A percentile compares a stretch with the other conserved stretches of the same genome.
Evolutionary conservation across 2,113 vertebrate genomes (phyloP).

Genomic region (Urocitellus parryii): DNA sequence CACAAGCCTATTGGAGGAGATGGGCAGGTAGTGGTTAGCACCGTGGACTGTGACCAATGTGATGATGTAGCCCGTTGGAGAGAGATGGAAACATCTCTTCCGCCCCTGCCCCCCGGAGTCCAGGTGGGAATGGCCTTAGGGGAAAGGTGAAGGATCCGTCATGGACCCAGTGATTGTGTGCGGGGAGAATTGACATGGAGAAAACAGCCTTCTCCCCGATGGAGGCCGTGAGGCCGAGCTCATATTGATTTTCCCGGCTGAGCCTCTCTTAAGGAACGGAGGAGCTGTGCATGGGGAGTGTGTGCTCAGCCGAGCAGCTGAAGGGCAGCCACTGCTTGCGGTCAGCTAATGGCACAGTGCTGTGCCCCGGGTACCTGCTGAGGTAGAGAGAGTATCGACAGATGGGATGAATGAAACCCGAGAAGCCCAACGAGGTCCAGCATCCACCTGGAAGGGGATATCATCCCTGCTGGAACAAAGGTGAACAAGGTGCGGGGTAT

Average conservation of each 20-base stretch:
- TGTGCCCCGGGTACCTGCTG: fast-evolving
- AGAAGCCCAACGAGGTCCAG: background rate
- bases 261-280: fast-evolving
- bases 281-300: background rate
- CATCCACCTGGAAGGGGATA: fast-evolving
- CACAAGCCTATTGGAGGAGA: fast-evolving
- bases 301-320: background rate
- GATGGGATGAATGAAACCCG: background rate
- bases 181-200: background rate
- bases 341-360: too few species aligned
- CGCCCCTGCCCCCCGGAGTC: fast-evolving
- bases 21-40: fast-evolving
- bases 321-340: background rate
- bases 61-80: fast-evolving
- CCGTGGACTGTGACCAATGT: fast-evolving
- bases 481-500: fast-evolving
- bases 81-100: fast-evolving
- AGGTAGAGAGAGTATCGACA: background rate
- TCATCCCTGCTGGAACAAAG: fast-evolving
- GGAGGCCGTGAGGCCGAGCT: background rate
- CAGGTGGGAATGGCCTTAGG: fast-evolving
- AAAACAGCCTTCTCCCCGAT: fast-evolving
- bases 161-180: too few species aligned
- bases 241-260: fast-evolving
- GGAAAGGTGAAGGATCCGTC: too few species aligned